Evolutionary conservation across 2,888 invertebrate species (phyloP), one percentile per base, ranked within the genome.

Genomic region (Drosophila gaucha): DNA sequence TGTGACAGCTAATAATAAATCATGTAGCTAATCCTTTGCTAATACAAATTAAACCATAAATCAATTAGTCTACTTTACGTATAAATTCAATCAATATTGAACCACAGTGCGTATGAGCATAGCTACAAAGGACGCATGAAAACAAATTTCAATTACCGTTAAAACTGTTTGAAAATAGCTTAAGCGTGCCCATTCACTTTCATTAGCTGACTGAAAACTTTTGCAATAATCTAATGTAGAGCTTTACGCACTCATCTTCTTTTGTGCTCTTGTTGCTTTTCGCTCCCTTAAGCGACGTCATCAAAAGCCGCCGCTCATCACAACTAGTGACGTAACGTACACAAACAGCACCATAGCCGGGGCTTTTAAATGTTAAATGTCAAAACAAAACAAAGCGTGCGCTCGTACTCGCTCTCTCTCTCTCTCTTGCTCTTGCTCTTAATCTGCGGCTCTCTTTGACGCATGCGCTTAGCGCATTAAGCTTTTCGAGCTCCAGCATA

Each of bases 391-490:
- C 70, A 70, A 74, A 63, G 66, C 30, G 16, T n/a, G 26, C 2
- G 49, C 20, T 1, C n/a, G 10, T 35, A n/a, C 52, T 18, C 22
- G 2, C 33, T 44, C 44, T 44, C 18, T 2, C 16, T 10, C 30
- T 38, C 36, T 30, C 47, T 31, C 16, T 4, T 36, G 18, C 28
- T 9, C 8, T 6, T 14, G n/a, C 20, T 30, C 24, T 47, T 8
- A 14, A 24, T 47, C 14, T 14, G n/a, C 33, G 51, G n/a, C 49
- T 38, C 60, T 33, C 31, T 36, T 28, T 51, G 33, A 58, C 74
- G 80, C 82, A 77, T 77, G 80, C 82, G 80, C 82, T 31, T 50
- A 41, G 30, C 41, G 28, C 26, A 52, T 24, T 39, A 65, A 82
- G 75, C 77, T 72, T 82, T 68, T 24, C 47, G 54, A 74, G 64